Conservation (phyloP, 2,797 vertebrate species). For the Rhynchonycteris naso region DNA sequence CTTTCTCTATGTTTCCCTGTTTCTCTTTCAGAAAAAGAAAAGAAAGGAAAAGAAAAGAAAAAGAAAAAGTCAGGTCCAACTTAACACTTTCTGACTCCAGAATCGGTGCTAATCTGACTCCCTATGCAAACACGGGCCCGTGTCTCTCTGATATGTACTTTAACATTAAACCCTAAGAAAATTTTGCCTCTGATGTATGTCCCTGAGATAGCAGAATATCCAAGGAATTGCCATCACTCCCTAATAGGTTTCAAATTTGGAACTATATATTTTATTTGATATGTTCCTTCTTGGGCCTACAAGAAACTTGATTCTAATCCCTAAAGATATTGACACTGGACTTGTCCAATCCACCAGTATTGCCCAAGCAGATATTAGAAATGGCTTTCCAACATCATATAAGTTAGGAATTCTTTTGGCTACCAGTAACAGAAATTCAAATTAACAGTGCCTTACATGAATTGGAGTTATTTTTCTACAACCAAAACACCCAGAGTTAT, state of each 20-base stretch:
- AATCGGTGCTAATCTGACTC: not conserved
- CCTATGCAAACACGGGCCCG: not conserved
- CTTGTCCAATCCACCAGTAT: not conserved
- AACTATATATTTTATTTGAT: constrained; percentile 39
- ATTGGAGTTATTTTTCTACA: not conserved
- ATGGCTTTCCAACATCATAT: not conserved
- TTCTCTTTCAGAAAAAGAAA: too few relatives aligned
- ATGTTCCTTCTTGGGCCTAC: not conserved
- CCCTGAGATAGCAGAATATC: not conserved
- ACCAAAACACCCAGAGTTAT: not conserved
- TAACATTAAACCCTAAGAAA: not conserved
- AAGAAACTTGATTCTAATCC: not conserved
- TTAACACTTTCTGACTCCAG: not conserved
- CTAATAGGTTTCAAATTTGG: not conserved
- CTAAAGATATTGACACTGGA: not conserved
- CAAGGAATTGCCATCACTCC: not conserved
- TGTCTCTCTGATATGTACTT: not conserved
- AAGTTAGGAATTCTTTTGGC: not conserved
- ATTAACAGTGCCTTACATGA: not conserved
- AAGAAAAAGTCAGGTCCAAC: not conserved
- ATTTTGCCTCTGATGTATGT: not conserved
- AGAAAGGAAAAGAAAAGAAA: too few relatives aligned
- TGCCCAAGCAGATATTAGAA: not conserved
- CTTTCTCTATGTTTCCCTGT: too few relatives aligned
- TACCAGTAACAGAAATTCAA: constrained; percentile 1